These are phyloP conservation scores for Hemicrepidius hirtus DNA, from an alignment of 2,888 invertebrate genomes.

Conservation along the genomic window DNA sequence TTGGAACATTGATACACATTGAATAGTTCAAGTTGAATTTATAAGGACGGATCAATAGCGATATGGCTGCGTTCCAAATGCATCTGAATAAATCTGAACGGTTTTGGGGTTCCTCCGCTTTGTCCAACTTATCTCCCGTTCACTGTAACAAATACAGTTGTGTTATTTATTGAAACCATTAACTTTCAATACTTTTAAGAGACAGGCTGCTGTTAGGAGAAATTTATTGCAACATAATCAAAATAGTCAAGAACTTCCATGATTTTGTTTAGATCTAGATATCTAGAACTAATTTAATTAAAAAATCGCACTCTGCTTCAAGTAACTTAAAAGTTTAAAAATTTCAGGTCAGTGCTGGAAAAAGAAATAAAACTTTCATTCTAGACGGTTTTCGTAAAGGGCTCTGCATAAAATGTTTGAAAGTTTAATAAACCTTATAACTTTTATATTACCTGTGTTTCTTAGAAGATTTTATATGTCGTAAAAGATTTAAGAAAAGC, in stretches of 20 bases:
- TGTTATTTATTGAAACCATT: background rate
- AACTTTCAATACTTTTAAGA: background rate
- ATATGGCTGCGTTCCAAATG: slow-evolving; percentile 34
- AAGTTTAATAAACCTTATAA: slow-evolving; percentile 30
- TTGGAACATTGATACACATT: slow-evolving; percentile 27
- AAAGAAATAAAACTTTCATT: background rate
- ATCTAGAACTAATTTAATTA: too few species aligned
- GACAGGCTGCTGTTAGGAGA: background rate
- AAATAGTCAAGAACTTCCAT: too few species aligned
- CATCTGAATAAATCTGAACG: slow-evolving; percentile 19
- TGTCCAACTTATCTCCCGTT: background rate
- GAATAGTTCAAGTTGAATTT: slow-evolving; percentile 38
- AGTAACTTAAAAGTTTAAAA: background rate
- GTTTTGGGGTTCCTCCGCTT: slow-evolving; percentile 1
- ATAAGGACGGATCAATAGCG: slow-evolving; percentile 42
- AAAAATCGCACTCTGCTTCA: background rate
- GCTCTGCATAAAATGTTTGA: background rate
- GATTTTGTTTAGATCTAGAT: too few species aligned
- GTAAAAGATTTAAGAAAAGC: slow-evolving; percentile 35
- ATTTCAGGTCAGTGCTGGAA: background rate
- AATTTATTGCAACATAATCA: too few species aligned
- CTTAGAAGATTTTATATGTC: slow-evolving; percentile 30
- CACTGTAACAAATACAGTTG: background rate
- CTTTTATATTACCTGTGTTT: slow-evolving; percentile 31
- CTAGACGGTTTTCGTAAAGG: background rate